These are phyloP conservation scores for Chelmon rostratus DNA, from an alignment of 2,797 vertebrate species.

Conservation along the genomic window DNA sequence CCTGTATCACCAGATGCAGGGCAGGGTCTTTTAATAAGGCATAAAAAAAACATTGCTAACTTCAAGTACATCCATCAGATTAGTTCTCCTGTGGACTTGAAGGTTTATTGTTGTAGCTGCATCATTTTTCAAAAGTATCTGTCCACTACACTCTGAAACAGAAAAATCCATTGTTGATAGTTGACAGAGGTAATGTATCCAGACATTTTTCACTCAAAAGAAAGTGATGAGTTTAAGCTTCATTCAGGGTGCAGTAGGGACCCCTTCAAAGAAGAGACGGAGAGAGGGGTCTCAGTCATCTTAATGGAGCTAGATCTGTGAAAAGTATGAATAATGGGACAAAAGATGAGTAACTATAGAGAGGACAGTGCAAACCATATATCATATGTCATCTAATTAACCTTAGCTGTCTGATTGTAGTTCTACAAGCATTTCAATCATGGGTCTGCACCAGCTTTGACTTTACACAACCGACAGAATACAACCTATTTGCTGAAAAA, in stretches of 20 bases:
- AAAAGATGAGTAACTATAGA: constrained; percentile 38
- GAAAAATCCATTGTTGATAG: constrained; percentile 43
- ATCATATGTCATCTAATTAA: constrained; percentile 73
- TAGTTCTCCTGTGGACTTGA: constrained; percentile 4
- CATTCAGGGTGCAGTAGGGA: constrained; percentile 44
- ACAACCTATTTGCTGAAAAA: not conserved
- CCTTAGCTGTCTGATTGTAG: constrained; percentile 58
- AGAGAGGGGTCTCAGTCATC: constrained; percentile 49
- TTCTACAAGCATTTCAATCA: constrained; percentile 35
- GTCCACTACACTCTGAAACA: constrained; percentile 12
- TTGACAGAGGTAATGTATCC: constrained; percentile 47
- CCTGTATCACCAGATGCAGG: constrained; percentile 18
- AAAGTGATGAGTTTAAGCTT: constrained; percentile 62
- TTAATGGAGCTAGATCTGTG: constrained; percentile 51
- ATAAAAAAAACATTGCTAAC: constrained; percentile 21
- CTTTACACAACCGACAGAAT: not conserved
- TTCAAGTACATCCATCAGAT: constrained; percentile 39
- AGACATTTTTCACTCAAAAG: constrained; percentile 28
- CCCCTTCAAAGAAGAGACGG: constrained; percentile 25
- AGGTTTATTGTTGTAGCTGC: constrained; percentile 27
- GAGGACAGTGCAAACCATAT: constrained; percentile 34
- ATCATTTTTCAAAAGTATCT: constrained; percentile 52
- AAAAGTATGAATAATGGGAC: constrained; percentile 55
- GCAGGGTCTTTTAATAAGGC: constrained; percentile 26
- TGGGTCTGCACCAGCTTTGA: not conserved